Percentiles rank a stretch among this genome's conserved stretches.
phyloP scores from a whole-genome alignment of 2,113 vertebrate genomes.

The Chrysemys picta region DNA sequence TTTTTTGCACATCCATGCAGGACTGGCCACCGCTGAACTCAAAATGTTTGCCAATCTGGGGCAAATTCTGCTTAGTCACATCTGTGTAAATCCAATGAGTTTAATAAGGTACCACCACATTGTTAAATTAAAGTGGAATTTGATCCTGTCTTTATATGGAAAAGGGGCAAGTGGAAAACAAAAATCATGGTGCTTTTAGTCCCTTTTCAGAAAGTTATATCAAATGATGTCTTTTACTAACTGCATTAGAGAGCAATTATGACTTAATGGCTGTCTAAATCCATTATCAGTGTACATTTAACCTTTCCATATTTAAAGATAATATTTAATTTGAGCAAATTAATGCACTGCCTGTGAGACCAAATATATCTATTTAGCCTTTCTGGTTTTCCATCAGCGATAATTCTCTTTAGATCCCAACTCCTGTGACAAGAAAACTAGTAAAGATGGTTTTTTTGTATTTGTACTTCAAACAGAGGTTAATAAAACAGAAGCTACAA shows the following conservation, averaged over 20 bases:
- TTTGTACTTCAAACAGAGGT: constrained; percentile 48
- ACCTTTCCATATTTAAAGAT: constrained; percentile 98
- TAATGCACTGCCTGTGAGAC: constrained; percentile 87
- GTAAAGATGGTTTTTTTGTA: constrained; percentile 39
- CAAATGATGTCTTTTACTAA: constrained; percentile 89
- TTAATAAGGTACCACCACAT: not conserved
- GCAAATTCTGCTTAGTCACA: not conserved
- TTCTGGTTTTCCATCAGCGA: constrained; percentile 74
- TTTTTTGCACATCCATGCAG: fast-evolving
- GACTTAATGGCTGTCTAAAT: constrained; percentile 93
- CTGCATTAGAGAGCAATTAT: constrained; percentile 94
- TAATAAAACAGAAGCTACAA: constrained; percentile 47
- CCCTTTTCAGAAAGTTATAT: constrained; percentile 87
- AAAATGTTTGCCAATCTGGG: not conserved
- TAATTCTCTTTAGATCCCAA: constrained; percentile 70
- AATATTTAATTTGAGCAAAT: constrained; percentile 93
- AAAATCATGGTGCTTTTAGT: constrained; percentile 72
- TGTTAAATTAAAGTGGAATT: constrained; percentile 39
- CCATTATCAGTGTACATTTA: constrained; percentile 94
- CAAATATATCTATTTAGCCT: constrained; percentile 83
- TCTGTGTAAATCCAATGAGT: fast-evolving
- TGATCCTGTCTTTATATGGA: constrained; percentile 9
- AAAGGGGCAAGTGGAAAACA: constrained; percentile 30
- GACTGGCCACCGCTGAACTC: not conserved
- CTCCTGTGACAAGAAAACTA: constrained; percentile 57